Base-by-base conservation (phyloP, 1,140 invertebrate genomes). In the Drosophila carrolli region DNA sequence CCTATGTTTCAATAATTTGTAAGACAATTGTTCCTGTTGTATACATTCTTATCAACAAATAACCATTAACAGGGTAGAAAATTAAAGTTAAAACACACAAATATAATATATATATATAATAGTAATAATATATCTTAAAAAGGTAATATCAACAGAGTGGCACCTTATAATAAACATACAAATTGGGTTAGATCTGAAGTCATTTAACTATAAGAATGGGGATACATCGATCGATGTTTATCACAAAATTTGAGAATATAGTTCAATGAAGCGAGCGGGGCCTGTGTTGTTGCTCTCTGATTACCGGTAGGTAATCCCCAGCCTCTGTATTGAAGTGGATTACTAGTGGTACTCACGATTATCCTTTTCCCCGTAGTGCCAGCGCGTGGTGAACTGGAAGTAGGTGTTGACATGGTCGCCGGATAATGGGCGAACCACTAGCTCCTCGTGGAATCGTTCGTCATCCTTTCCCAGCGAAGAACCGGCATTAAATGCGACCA, bases 311-410 rank as follows among this genome's bases (percentile, higher is more conserved):
- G 13, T 9, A 4, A 32, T 32, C 27, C 27, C 27, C 47, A n/a
- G 27, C 27, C 8, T 14, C 7, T 4, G 9, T 2, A 7, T 13
- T 11, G 9, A 14, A 51, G 23, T 56, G 11, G 9, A 1, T 4
- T 7, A 8, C 44, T 16, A 11, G 13, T 9, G 0, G 29, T 27
- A 86, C 95, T 95, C 92, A 96, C 95, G 94, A 51, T 94, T 93
- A 6, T 85, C 74, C 59, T 89, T 83, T 23, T 92, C 92, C 55
- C 93, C 85, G 13, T 93, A 93, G 60, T 96, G 94, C 96, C 96
- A 97, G 61, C 95, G 90, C 4, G 96, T 97, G 37, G 95, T 96
- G 93, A 98, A 98, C 92, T 97, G 96, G 91, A 98, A 97, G 93
- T 96, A 96, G 11, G 96, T 95, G 91, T 97, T 96, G 50, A 98